A percentile compares a stretch with the other conserved stretches of the same genome.
These are phyloP conservation scores for Rhagonycha fulva DNA, from an alignment of 2,888 invertebrate species.

Conservation along the genomic window DNA sequence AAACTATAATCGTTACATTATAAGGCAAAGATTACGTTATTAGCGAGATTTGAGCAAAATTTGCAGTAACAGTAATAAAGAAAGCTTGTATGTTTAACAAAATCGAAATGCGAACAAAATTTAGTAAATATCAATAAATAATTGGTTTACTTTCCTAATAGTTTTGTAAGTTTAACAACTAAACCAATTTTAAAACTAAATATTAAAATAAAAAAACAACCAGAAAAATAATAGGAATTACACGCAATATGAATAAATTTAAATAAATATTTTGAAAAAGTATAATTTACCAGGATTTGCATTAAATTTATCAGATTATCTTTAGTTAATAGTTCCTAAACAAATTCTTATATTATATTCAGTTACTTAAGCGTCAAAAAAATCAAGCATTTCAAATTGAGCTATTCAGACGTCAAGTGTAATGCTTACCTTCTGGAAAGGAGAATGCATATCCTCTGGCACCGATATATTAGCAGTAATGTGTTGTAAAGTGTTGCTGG, in stretches of 20 bases:
- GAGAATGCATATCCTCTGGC: too few relatives aligned
- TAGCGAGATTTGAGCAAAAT: neutral
- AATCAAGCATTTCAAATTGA: too few relatives aligned
- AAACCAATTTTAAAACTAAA: neutral
- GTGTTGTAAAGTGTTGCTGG: too few relatives aligned
- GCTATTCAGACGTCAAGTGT: too few relatives aligned
- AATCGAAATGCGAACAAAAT: neutral
- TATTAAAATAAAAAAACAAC: neutral
- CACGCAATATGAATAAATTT: neutral
- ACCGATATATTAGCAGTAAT: too few relatives aligned
- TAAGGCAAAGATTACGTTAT: neutral
- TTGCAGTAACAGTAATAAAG: neutral
- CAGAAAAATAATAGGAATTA: neutral
- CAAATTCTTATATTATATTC: neutral
- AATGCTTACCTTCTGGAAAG: too few relatives aligned
- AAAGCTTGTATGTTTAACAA: neutral
- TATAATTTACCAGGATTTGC: neutral
- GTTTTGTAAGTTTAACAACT: neutral
- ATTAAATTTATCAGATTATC: neutral
- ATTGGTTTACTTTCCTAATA: neutral
- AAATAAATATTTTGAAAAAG: neutral
- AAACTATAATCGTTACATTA: neutral
- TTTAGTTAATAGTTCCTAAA: neutral
- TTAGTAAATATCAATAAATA: neutral
- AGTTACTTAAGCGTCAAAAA: too few relatives aligned